phyloP scores from a whole-genome alignment of 2,888 invertebrate genomes.

The Parelbella ahira region DNA sequence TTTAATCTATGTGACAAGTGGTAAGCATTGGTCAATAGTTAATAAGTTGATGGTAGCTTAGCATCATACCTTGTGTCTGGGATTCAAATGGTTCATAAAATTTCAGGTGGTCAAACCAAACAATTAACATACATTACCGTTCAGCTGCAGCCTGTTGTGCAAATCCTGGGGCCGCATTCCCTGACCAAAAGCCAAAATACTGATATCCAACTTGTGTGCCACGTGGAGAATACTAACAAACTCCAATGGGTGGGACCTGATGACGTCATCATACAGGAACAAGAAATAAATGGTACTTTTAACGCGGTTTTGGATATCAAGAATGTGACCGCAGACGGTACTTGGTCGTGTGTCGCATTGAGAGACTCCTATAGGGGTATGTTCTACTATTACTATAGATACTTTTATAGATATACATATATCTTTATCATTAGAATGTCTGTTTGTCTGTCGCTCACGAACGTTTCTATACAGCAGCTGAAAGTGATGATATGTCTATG shows the following conservation, averaged over 20 bases:
- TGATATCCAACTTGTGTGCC: constrained; percentile 47
- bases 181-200: constrained; percentile 39
- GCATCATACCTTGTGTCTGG: too few relatives aligned
- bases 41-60: too few relatives aligned
- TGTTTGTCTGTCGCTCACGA: too few relatives aligned
- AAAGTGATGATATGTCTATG: too few relatives aligned
- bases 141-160: constrained; percentile 46
- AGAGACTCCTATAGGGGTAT: constrained; percentile 45
- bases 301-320: constrained; percentile 45
- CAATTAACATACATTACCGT: constrained; percentile 45
- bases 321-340: constrained; percentile 46
- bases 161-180: constrained; percentile 56
- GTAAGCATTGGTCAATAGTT: too few relatives aligned
- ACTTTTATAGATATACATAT: too few relatives aligned
- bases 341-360: constrained; percentile 52
- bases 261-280: constrained; percentile 34
- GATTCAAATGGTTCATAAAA: too few relatives aligned
- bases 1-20: too few relatives aligned
- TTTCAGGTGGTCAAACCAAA: constrained; percentile 52
- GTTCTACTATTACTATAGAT: too few relatives aligned
- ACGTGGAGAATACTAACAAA: constrained; percentile 45
- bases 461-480: too few relatives aligned
- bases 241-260: constrained; percentile 49
- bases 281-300: constrained; percentile 34
- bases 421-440: too few relatives aligned